A percentile compares a stretch with the other conserved stretches of the same genome.
phyloP scores from a whole-genome alignment of 2,113 vertebrate genomes.

The Tychaedon coryphoeus region DNA sequence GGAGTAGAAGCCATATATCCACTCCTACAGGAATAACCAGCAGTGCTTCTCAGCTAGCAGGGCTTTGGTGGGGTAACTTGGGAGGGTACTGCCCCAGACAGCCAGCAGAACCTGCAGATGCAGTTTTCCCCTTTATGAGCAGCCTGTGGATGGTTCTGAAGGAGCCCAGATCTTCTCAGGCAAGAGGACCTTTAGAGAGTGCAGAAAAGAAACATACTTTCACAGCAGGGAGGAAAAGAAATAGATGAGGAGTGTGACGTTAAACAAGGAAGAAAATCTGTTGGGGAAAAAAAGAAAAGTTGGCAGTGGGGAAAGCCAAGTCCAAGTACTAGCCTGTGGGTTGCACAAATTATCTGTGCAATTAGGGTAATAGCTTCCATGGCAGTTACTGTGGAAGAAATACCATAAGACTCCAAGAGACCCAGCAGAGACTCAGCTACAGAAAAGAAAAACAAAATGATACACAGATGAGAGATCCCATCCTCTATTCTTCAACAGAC shows the following conservation, averaged over 20 bases:
- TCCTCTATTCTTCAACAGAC: background rate
- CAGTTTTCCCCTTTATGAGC: background rate
- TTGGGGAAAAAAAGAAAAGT: background rate
- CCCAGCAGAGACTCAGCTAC: background rate
- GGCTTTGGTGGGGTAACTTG: background rate
- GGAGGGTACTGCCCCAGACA: background rate
- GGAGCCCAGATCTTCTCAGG: background rate
- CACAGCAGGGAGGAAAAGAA: background rate
- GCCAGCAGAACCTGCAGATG: background rate
- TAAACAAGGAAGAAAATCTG: slow-evolving; percentile 33
- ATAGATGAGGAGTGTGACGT: background rate
- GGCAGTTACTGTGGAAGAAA: background rate
- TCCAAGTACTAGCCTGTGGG: background rate
- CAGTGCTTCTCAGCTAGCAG: background rate
- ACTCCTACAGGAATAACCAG: background rate
- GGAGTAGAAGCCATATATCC: background rate
- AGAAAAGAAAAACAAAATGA: background rate
- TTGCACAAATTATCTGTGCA: background rate
- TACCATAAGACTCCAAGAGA: background rate
- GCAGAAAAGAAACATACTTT: background rate
- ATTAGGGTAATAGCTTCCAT: slow-evolving; percentile 37
- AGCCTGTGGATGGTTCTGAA: background rate
- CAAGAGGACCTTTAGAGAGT: background rate
- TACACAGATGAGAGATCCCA: background rate
- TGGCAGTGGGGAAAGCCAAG: background rate